Evolutionary conservation across 1,140 invertebrate genomes (phyloP).

Genomic region (Olivierus martensii): DNA sequence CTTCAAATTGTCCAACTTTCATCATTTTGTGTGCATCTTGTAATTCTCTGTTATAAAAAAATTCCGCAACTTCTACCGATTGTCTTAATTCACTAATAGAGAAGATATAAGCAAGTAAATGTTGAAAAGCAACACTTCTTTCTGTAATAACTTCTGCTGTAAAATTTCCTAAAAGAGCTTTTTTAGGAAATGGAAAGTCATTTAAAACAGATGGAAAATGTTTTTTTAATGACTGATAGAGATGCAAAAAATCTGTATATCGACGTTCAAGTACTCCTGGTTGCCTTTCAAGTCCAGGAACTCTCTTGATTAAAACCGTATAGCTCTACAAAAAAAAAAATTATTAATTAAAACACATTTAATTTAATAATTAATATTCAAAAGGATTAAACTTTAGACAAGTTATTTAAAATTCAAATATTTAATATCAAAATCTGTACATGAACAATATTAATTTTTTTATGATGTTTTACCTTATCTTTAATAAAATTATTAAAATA

Average conservation of each 20-base stretch:
- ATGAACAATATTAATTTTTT: no score
- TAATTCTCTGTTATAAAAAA: conserved; percentile 51
- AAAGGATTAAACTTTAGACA: no score
- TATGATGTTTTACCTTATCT: no score
- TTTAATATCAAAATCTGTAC: no score
- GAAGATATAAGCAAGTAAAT: conserved; percentile 44
- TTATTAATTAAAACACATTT: neutral
- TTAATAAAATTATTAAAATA: no score
- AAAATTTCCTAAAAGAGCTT: conserved; percentile 59
- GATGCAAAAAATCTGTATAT: conserved; percentile 57
- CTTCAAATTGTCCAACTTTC: conserved; percentile 42
- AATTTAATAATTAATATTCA: no score
- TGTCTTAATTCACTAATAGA: conserved; percentile 42
- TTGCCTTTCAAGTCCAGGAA: conserved; percentile 24
- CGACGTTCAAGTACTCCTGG: conserved; percentile 50
- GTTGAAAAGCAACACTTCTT: conserved; percentile 53
- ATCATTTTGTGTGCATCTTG: conserved; percentile 43
- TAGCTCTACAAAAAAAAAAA: conserved; percentile 25
- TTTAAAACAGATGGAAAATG: conserved; percentile 42
- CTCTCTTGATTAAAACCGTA: conserved; percentile 27
- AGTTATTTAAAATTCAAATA: no score
- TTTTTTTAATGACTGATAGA: conserved; percentile 47
- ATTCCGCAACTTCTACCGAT: conserved; percentile 43
- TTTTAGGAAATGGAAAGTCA: conserved; percentile 52
- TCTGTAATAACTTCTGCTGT: conserved; percentile 47